Evolutionary conservation across 2,797 vertebrate genomes (phyloP).

Genomic region (Prionace glauca): DNA sequence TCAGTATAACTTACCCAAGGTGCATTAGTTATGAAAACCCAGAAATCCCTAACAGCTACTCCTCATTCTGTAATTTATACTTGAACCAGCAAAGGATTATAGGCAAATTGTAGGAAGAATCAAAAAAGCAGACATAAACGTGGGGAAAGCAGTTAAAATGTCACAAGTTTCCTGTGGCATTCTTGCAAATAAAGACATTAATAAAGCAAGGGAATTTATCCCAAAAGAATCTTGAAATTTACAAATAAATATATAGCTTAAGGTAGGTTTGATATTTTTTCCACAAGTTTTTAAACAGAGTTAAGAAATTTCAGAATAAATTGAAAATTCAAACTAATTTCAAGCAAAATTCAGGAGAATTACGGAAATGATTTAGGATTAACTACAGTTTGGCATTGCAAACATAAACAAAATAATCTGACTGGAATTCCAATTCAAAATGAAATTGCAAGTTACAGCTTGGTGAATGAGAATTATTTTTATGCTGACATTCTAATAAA

Average conservation of each 20-base stretch:
- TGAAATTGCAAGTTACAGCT: background rate
- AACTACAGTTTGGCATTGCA: background rate
- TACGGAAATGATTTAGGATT: background rate
- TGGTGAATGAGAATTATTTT: background rate
- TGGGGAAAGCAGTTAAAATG: too few species aligned
- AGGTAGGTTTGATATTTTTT: background rate
- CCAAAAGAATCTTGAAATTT: background rate
- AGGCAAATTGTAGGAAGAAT: too few species aligned
- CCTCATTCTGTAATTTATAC: too few species aligned
- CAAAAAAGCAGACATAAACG: too few species aligned
- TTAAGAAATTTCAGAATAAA: background rate
- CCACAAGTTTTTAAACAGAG: background rate
- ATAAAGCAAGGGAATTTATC: background rate
- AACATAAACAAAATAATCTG: background rate
- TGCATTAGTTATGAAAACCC: too few species aligned
- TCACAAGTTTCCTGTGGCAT: too few species aligned
- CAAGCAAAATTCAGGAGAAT: background rate
- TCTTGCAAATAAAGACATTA: too few species aligned
- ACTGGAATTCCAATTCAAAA: background rate
- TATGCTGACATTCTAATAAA: background rate
- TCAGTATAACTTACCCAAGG: too few species aligned
- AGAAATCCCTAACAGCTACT: too few species aligned
- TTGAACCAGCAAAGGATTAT: too few species aligned
- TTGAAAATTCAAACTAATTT: background rate
- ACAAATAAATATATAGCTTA: background rate